Evolutionary conservation across 2,113 vertebrate species (phyloP).

Genomic region (Tamias sibiricus): DNA sequence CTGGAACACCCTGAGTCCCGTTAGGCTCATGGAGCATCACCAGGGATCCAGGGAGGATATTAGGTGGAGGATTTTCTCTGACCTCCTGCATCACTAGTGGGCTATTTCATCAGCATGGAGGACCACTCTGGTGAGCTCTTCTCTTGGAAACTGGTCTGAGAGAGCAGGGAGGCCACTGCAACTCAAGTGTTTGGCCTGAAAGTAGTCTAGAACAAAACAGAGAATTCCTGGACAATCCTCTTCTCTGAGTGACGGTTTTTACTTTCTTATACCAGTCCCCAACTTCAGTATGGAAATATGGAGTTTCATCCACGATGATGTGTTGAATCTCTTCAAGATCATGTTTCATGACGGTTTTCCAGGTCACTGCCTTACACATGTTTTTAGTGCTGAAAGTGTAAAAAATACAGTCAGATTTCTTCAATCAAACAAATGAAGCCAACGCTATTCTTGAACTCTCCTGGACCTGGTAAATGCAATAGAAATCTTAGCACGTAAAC

Average conservation of each 20-base stretch:
- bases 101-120: slow-evolving; percentile 66
- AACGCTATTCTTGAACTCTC: not conserved
- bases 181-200: slow-evolving; percentile 39
- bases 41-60: not conserved
- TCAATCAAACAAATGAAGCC: not conserved
- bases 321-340: not conserved
- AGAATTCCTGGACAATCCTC: slow-evolving; percentile 57
- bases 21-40: not conserved
- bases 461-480: not conserved
- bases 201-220: slow-evolving; percentile 86
- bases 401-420: not conserved
- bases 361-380: slow-evolving; percentile 68
- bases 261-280: slow-evolving; percentile 78
- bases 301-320: slow-evolving; percentile 84
- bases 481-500: not conserved
- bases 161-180: slow-evolving; percentile 65
- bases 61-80: not conserved
- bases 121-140: slow-evolving; percentile 67
- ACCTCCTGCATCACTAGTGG: accelerated
- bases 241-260: not conserved
- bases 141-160: not conserved
- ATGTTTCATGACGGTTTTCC: not conserved
- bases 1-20: slow-evolving; percentile 33
- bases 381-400: slow-evolving; percentile 61
- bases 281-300: slow-evolving; percentile 74